phyloP scores from a whole-genome alignment of 2,888 invertebrate genomes.

The Aphodius sticticus region DNA sequence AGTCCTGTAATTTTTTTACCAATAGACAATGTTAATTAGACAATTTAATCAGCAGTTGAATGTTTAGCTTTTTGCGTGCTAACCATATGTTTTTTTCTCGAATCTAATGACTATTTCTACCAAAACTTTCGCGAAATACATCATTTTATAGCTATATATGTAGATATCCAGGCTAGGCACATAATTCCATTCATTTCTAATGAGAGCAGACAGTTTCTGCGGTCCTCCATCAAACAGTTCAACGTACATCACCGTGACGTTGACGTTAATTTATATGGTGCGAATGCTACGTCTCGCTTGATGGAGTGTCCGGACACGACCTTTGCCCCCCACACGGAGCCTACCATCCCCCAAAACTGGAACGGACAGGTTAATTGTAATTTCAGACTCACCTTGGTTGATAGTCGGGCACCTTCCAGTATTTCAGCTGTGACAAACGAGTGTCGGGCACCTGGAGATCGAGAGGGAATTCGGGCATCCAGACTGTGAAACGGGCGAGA shows the following conservation, averaged over 20 bases:
- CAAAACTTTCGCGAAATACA: too few relatives aligned
- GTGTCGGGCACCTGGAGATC: conserved; percentile 90
- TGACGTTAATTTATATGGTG: conserved; percentile 14
- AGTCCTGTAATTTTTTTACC: too few relatives aligned
- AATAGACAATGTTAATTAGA: too few relatives aligned
- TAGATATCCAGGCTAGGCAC: not conserved
- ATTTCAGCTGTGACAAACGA: conserved; percentile 90
- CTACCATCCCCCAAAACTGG: not conserved
- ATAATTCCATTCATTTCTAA: not conserved
- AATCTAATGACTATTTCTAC: too few relatives aligned
- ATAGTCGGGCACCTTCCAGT: conserved; percentile 91
- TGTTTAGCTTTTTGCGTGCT: too few relatives aligned
- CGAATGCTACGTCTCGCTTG: conserved; percentile 9
- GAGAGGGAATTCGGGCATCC: conserved; percentile 96
- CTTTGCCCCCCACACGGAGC: not conserved
- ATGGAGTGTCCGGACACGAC: conserved; percentile 11
- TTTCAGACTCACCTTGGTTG: conserved; percentile 58
- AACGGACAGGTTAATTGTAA: conserved; percentile 17
- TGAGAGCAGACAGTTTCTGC: not conserved
- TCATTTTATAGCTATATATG: too few relatives aligned
- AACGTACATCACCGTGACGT: not conserved
- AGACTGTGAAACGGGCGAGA: conserved; percentile 88
- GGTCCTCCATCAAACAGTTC: conserved; percentile 1
- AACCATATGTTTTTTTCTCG: too few relatives aligned
- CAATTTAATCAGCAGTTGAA: too few relatives aligned